Conservation (phyloP, 2,113 vertebrate species). For the Hypocryptadius cinnamomeus region DNA sequence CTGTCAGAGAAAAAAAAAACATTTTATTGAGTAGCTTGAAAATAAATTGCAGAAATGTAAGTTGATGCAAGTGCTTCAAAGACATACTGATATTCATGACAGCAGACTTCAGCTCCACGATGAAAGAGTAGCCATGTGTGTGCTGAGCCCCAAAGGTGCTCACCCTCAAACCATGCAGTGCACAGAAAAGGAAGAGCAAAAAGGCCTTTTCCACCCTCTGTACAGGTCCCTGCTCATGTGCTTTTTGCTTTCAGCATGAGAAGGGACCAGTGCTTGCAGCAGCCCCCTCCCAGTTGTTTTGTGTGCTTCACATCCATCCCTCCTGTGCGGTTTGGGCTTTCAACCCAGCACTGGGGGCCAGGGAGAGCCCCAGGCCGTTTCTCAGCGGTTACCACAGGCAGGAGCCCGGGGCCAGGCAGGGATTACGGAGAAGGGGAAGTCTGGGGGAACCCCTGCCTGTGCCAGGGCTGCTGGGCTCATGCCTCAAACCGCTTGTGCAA, state of each 20-base stretch:
- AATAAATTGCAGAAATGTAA: not conserved
- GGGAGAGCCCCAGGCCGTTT: not conserved
- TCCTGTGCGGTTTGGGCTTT: fast-evolving
- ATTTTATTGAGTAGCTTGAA: not conserved
- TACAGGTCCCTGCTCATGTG: not conserved
- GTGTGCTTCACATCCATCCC: not conserved
- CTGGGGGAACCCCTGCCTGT: not conserved
- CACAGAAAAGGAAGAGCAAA: not conserved
- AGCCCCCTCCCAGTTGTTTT: not conserved
- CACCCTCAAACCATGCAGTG: not conserved
- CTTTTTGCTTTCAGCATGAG: not conserved
- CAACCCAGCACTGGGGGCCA: fast-evolving
- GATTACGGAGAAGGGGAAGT: not conserved
- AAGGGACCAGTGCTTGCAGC: not conserved
- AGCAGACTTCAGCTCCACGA: not conserved
- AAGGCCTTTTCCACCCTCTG: not conserved
- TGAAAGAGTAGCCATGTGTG: not conserved
- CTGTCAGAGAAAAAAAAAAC: not conserved
- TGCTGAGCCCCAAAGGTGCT: not conserved
- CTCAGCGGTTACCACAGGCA: not conserved
- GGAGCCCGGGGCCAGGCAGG: not conserved
- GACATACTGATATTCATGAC: not conserved
- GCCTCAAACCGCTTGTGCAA: not conserved
- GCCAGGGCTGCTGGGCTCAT: not conserved
- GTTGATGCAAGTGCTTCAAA: not conserved